A percentile compares a stretch with the other conserved stretches of the same genome.
phyloP scores from a whole-genome alignment of 2,888 invertebrate genomes.

The Leptothorax acervorum region DNA sequence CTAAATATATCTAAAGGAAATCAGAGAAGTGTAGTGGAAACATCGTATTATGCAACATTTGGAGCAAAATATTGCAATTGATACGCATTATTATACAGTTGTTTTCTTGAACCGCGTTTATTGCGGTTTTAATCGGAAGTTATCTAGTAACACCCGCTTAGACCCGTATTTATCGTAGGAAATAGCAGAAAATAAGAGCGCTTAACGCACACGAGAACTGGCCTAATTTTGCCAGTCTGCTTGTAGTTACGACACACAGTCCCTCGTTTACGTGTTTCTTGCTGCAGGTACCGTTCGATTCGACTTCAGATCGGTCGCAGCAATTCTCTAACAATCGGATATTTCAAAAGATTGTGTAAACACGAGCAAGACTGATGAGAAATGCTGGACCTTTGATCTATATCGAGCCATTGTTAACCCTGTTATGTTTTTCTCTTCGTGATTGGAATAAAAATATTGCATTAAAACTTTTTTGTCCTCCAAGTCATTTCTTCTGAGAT shows the following conservation, averaged over 20 bases:
- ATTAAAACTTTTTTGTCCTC: background rate
- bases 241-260: slow-evolving; percentile 58
- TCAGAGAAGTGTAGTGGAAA: background rate
- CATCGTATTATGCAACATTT: background rate
- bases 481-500: background rate
- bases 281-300: slow-evolving; percentile 54
- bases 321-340: slow-evolving; percentile 38
- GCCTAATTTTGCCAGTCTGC: slow-evolving; percentile 51
- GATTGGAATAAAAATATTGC: background rate
- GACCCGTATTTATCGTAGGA: slow-evolving; percentile 34
- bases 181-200: slow-evolving; percentile 44
- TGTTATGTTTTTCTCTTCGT: background rate
- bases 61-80: background rate
- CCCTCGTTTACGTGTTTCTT: slow-evolving; percentile 45
- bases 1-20: background rate
- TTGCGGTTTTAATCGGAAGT: slow-evolving; percentile 52
- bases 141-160: slow-evolving; percentile 2
- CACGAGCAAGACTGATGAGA: slow-evolving; percentile 21
- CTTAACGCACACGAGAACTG: slow-evolving; percentile 48
- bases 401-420: slow-evolving; percentile 23
- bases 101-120: background rate
- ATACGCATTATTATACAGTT: background rate
- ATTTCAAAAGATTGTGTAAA: slow-evolving; percentile 40
- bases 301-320: slow-evolving; percentile 10
- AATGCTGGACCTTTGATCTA: slow-evolving; percentile 14